Evolutionary conservation across 2,888 invertebrate genomes (phyloP).

Genomic region (Macaria notata): DNA sequence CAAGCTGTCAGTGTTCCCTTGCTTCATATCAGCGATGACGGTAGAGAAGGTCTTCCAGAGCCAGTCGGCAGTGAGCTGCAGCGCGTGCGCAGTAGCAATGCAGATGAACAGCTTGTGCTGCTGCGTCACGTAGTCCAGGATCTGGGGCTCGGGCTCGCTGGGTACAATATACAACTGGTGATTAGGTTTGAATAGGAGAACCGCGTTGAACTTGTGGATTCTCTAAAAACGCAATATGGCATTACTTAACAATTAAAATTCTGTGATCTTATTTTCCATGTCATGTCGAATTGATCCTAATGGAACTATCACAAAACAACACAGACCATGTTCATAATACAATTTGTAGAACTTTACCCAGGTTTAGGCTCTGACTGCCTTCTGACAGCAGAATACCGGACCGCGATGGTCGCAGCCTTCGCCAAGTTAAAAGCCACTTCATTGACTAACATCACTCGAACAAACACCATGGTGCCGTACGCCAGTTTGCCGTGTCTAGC

Average conservation of each 20-base stretch:
- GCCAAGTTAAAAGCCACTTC: slow-evolving; percentile 89
- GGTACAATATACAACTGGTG: not conserved
- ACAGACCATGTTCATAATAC: too few relatives aligned
- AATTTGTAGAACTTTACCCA: slow-evolving; percentile 73
- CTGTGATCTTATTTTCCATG: too few relatives aligned
- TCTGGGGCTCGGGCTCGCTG: slow-evolving; percentile 91
- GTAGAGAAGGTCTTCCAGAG: slow-evolving; percentile 91
- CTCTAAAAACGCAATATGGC: too few relatives aligned
- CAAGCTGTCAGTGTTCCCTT: slow-evolving; percentile 89
- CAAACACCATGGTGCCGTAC: slow-evolving; percentile 94
- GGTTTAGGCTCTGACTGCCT: slow-evolving; percentile 92
- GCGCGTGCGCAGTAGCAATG: slow-evolving; percentile 90
- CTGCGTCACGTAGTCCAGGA: slow-evolving; percentile 95
- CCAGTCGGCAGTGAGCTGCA: slow-evolving; percentile 87
- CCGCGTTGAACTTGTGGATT: too few relatives aligned
- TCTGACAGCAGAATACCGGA: slow-evolving; percentile 94
- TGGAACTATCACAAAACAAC: too few relatives aligned
- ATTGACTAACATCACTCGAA: slow-evolving; percentile 90
- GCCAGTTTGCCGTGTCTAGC: slow-evolving; percentile 91
- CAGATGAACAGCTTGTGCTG: slow-evolving; percentile 95
- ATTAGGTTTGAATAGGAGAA: too few relatives aligned
- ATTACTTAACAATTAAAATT: too few relatives aligned
- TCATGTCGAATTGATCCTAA: too few relatives aligned
- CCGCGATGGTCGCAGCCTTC: slow-evolving; percentile 93
- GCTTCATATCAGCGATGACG: slow-evolving; percentile 87